phyloP scores from a whole-genome alignment of 2,113 vertebrate genomes.

The Falcunculus frontatus region DNA sequence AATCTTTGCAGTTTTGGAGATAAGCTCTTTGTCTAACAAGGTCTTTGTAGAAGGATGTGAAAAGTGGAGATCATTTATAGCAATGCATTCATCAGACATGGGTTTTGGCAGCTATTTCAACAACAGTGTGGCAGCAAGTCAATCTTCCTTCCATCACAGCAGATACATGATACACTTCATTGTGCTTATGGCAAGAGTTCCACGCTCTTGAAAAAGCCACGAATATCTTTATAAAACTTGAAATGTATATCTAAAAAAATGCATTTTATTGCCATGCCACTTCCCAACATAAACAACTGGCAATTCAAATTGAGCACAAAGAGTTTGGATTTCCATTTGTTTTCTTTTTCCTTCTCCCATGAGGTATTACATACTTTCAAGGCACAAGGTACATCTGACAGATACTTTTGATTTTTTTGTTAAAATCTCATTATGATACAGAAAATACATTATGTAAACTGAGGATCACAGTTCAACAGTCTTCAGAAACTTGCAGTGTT shows the following conservation, averaged over 20 bases:
- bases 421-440: not conserved
- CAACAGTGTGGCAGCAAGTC: not conserved
- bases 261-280: not conserved
- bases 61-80: not conserved
- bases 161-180: not conserved
- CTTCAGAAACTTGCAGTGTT: not conserved
- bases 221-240: not conserved
- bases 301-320: not conserved
- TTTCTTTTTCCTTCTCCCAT: not conserved
- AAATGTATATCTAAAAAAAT: not conserved
- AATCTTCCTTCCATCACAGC: not conserved
- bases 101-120: not conserved
- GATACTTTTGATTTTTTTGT: not conserved
- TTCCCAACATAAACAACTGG: not conserved
- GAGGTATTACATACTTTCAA: not conserved
- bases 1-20: not conserved
- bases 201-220: not conserved
- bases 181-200: not conserved
- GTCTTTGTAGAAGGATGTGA: not conserved
- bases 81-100: not conserved
- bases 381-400: not conserved
- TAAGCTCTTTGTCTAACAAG: not conserved
- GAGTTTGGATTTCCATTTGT: rapidly evolving
- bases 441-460: not conserved
- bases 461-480: not conserved